These are phyloP conservation scores for Atrichornis clamosus DNA, from an alignment of 2,113 vertebrate genomes.

Conservation along the genomic window DNA sequence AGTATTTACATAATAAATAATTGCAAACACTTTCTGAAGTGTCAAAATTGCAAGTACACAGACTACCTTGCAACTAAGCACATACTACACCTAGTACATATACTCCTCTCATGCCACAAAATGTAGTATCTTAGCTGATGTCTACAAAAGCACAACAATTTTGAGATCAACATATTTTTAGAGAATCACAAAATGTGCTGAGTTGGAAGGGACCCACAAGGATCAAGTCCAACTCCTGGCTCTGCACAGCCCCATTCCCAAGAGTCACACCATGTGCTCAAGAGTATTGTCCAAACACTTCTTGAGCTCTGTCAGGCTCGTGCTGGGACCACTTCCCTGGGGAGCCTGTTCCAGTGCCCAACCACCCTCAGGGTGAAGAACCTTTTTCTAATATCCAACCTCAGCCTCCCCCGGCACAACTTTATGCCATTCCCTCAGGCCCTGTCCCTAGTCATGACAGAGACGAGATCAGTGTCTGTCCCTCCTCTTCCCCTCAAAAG, in stretches of 20 bases:
- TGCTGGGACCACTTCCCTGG: not conserved
- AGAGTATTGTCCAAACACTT: fast-evolving
- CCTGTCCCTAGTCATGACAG: not conserved
- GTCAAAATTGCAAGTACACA: not conserved
- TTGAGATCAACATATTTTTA: not conserved
- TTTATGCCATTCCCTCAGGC: not conserved
- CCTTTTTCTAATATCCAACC: not conserved
- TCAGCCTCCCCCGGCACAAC: not conserved
- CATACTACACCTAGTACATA: not conserved
- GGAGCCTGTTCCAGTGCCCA: not conserved
- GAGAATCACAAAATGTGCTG: not conserved
- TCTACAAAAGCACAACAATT: not conserved
- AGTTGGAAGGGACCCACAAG: not conserved
- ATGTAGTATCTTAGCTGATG: not conserved
- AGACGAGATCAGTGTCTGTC: not conserved
- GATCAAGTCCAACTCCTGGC: not conserved
- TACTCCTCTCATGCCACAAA: not conserved
- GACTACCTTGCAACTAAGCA: not conserved
- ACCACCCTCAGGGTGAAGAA: not conserved
- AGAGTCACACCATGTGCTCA: not conserved
- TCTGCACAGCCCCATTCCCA: not conserved
- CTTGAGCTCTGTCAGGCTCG: not conserved
- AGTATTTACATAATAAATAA: not conserved
- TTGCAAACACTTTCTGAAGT: not conserved
- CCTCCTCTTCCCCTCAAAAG: not conserved